Percentiles rank a stretch among this genome's conserved stretches.
Evolutionary conservation across 2,888 invertebrate genomes (phyloP).

Genomic region (Cheilosia soror): DNA sequence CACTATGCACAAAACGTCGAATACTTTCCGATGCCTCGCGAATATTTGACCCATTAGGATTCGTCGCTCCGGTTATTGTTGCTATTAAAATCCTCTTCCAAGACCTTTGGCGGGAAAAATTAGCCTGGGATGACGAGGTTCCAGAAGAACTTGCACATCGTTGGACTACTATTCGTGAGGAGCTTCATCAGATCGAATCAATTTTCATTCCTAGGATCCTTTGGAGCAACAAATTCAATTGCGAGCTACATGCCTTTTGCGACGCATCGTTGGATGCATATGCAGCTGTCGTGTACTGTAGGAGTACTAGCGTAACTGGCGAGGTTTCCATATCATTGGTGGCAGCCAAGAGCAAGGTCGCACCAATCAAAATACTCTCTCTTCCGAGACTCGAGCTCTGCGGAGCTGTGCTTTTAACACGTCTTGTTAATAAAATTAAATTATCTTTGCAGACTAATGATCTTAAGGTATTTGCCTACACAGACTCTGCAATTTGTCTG

Average conservation of each 20-base stretch:
- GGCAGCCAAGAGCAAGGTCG: conserved; percentile 7
- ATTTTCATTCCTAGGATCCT: background rate
- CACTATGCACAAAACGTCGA: background rate
- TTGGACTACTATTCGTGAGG: background rate
- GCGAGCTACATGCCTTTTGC: conserved; percentile 7
- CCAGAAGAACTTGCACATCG: conserved; percentile 22
- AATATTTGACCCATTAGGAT: background rate
- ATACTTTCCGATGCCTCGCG: background rate
- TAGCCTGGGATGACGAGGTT: conserved; percentile 2
- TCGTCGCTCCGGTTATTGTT: background rate
- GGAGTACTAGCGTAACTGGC: too few relatives aligned
- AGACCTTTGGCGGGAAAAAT: background rate
- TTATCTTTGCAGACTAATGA: conserved; percentile 6
- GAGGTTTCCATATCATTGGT: too few relatives aligned
- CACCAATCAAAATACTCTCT: background rate
- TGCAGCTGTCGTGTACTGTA: conserved; percentile 14
- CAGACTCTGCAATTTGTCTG: conserved; percentile 27
- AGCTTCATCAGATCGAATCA: conserved; percentile 2
- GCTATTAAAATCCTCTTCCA: background rate
- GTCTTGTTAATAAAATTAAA: conserved; percentile 13
- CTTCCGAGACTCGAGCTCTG: conserved; percentile 7
- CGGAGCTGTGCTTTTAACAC: conserved; percentile 6
- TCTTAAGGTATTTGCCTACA: conserved; percentile 14
- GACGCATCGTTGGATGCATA: conserved; percentile 27
- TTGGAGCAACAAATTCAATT: background rate